Conservation (phyloP, 1,140 invertebrate genomes). For the Macrocentrus cingulum region DNA sequence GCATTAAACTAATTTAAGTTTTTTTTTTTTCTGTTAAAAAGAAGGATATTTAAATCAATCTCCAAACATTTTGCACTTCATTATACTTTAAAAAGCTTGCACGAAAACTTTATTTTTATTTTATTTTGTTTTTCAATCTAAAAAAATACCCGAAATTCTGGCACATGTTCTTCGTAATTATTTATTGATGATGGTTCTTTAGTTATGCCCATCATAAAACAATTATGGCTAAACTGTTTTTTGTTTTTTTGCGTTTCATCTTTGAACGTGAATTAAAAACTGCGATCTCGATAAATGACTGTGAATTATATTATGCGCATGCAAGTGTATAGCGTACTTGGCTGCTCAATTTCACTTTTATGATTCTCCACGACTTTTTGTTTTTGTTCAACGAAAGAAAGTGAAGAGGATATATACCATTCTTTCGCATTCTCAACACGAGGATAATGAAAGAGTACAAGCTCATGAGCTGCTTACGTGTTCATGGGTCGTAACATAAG, state of each 20-base stretch:
- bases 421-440: neutral
- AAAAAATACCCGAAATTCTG: too few species aligned
- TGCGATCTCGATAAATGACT: slow-evolving; percentile 18
- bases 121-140: too few species aligned
- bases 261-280: slow-evolving; percentile 9
- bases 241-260: neutral
- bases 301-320: slow-evolving; percentile 4
- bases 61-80: too few species aligned
- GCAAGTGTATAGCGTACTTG: neutral
- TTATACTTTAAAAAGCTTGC: too few species aligned
- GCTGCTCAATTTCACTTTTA: slow-evolving; percentile 8
- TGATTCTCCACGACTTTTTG: neutral
- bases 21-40: too few species aligned
- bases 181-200: too few species aligned
- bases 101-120: too few species aligned
- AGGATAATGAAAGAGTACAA: slow-evolving; percentile 16
- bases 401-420: neutral
- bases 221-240: slow-evolving; percentile 9
- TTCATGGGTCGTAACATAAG: neutral
- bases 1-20: neutral
- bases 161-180: too few species aligned
- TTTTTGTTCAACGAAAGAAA: neutral
- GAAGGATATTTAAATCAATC: too few species aligned
- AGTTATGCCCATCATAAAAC: neutral
- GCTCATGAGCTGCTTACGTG: neutral